phyloP scores from a whole-genome alignment of 2,888 invertebrate genomes.

The Andrena bucephala region DNA sequence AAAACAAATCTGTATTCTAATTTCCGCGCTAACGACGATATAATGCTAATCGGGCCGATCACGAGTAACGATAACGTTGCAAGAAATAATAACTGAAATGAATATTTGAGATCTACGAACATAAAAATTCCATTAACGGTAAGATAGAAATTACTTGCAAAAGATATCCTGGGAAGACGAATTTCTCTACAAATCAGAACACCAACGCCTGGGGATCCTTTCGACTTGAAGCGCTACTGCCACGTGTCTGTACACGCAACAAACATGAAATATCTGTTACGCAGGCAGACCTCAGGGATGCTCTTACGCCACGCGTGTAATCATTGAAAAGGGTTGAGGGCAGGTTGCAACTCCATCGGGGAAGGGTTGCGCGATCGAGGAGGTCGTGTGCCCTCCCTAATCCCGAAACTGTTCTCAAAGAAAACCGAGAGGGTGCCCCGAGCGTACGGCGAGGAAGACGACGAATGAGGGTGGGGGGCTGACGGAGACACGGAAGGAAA shows the following conservation, averaged over 20 bases:
- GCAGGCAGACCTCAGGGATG: slow-evolving; percentile 27
- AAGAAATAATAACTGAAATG: neutral
- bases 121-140: neutral
- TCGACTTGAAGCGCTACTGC: slow-evolving; percentile 6
- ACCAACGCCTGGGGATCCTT: too few relatives aligned
- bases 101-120: neutral
- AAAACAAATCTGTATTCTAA: neutral
- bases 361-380: slow-evolving; percentile 69
- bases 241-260: neutral
- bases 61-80: neutral
- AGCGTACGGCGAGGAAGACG: neutral
- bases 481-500: slow-evolving; percentile 19
- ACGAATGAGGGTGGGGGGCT: neutral
- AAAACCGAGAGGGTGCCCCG: slow-evolving; percentile 3
- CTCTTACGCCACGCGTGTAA: slow-evolving; percentile 44
- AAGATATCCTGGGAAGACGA: too few relatives aligned
- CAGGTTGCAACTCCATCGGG: slow-evolving; percentile 70
- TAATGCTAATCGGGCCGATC: neutral
- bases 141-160: too few relatives aligned
- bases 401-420: slow-evolving; percentile 24
- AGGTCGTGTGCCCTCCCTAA: slow-evolving; percentile 73
- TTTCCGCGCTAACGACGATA: neutral
- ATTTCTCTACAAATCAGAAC: neutral
- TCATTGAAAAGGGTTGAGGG: slow-evolving; percentile 41
- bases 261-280: slow-evolving; percentile 52